Conservation (phyloP, 2,888 invertebrate genomes). For the Thalpophila matura region DNA sequence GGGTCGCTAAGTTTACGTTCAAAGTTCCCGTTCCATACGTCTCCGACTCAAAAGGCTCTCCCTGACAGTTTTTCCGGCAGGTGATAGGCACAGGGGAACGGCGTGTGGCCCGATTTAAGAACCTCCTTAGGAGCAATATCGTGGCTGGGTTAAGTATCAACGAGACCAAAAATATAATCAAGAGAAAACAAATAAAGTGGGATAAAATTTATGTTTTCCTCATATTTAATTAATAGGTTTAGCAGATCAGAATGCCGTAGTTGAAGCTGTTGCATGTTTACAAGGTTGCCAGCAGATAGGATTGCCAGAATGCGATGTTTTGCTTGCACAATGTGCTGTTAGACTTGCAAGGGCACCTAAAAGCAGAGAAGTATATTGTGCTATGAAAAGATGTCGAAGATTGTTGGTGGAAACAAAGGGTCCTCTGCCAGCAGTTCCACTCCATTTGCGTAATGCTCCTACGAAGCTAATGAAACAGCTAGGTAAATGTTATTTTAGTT, state of each 20-base stretch:
- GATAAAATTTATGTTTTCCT: neutral
- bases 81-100: too few relatives aligned
- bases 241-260: slow-evolving; percentile 92
- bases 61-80: too few relatives aligned
- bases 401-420: slow-evolving; percentile 92
- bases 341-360: slow-evolving; percentile 95
- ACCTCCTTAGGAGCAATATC: too few relatives aligned
- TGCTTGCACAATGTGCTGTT: slow-evolving; percentile 94
- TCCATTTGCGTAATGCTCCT: slow-evolving; percentile 95
- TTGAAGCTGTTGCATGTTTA: slow-evolving; percentile 93
- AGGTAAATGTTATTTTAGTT: too few relatives aligned
- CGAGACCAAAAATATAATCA: too few relatives aligned
- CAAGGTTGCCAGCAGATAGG: slow-evolving; percentile 95
- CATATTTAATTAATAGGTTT: slow-evolving; percentile 87
- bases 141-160: too few relatives aligned
- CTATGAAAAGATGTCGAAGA: slow-evolving; percentile 91
- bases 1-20: too few relatives aligned
- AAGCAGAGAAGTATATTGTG: slow-evolving; percentile 92
- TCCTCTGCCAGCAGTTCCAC: slow-evolving; percentile 93
- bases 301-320: slow-evolving; percentile 95
- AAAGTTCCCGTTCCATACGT: too few relatives aligned
- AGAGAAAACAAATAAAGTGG: too few relatives aligned
- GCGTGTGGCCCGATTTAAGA: too few relatives aligned
- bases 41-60: too few relatives aligned
- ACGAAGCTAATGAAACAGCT: slow-evolving; percentile 94